Evolutionary conservation across 2,797 vertebrate genomes (phyloP), one percentile per base, ranked within the genome.

Genomic region (Chelidonichthys spinosus): DNA sequence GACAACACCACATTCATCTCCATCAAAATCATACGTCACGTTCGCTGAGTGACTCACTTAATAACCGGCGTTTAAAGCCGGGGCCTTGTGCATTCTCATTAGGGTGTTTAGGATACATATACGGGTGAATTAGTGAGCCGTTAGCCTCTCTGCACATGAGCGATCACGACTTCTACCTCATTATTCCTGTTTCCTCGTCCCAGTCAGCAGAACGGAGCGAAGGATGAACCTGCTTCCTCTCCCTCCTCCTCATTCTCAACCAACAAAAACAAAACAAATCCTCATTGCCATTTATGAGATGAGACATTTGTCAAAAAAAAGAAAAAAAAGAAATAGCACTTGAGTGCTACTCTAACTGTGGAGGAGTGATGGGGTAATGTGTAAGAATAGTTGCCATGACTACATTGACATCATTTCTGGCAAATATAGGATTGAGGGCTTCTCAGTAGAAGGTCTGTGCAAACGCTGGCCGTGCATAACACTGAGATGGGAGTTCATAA

Each of bases 301-400:
- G 91, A 93, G 92, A 92, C 88, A 92, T 89, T 91, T 86, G 92
- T 86, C 84, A 84, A 84, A 79, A 85, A 91, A 25, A 25, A 25
- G 2, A 25, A 25, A 25, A 25, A 25, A 25, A 25, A n/a, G n/a
- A n/a, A 93, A 91, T 83, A 88, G 82, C 87, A 80, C 90, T 93
- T 88, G 91, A 95, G 93, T 94, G 92, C 92, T 82, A 91, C 90
- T 94, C 92, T 92, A 90, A 93, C 91, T 92, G 90, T 89, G 93
- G 85, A 86, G 81, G 85, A 79, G 80, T 91, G 25, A 93, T 84
- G 89, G 89, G 91, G 93, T 87, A 93, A 95, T 94, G 95, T 95
- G 93, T 94, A 94, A 94, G 90, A 95, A 95, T 94, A 87, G 97
- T 98, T 96, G 94, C 96, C 95, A 96, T 96, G 95, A 94, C 94